phyloP scores from a whole-genome alignment of 2,113 vertebrate species.

The Merops nubicus region DNA sequence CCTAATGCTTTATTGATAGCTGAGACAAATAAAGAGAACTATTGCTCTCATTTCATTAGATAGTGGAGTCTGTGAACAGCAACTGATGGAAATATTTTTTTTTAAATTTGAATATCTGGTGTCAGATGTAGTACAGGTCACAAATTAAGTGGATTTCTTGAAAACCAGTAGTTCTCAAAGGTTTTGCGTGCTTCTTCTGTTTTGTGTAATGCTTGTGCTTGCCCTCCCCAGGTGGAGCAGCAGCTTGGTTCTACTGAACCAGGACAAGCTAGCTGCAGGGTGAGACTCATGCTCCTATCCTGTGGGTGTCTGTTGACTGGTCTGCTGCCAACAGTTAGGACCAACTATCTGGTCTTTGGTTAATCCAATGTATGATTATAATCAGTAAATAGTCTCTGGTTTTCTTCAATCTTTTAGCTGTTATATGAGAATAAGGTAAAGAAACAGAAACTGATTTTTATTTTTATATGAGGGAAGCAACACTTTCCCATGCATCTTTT shows the following conservation, averaged over 20 bases:
- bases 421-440: not conserved
- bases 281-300: fast-evolving
- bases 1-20: not conserved
- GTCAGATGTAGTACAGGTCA: not conserved
- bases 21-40: not conserved
- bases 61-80: not conserved
- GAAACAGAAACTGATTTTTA: not conserved
- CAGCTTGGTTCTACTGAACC: not conserved
- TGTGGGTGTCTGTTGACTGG: not conserved
- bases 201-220: not conserved
- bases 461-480: not conserved
- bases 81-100: not conserved
- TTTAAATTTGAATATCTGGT: not conserved
- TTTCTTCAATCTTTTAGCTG: not conserved
- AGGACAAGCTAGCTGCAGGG: not conserved
- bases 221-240: not conserved
- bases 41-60: not conserved
- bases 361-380: not conserved
- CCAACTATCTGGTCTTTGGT: not conserved
- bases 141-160: not conserved
- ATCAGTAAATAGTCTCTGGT: not conserved
- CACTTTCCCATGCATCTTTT: not conserved
- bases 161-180: not conserved
- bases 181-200: not conserved
- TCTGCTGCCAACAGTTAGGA: not conserved